These are phyloP conservation scores for Lethenteron reissneri DNA, from an alignment of 2,113 vertebrate species.

Conservation along the genomic window DNA sequence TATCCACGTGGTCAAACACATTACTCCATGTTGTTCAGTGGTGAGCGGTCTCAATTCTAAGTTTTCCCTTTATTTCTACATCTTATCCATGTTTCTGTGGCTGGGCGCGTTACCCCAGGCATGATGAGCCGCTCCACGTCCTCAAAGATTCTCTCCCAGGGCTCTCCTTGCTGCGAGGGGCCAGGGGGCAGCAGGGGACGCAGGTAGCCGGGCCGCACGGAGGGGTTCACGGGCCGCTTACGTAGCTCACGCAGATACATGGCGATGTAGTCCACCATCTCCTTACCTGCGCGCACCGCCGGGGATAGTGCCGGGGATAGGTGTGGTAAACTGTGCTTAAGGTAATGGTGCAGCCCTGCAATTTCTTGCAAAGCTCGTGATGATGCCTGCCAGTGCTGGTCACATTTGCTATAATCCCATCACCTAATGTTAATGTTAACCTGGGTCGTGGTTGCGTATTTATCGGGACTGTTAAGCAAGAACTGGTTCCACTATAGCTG, in stretches of 20 bases:
- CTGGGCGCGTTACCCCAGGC: constrained; percentile 51
- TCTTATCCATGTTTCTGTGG: not conserved
- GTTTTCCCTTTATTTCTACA: constrained; percentile 8
- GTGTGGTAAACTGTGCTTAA: too few species aligned
- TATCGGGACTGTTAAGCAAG: too few species aligned
- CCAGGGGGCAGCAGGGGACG: constrained; percentile 47
- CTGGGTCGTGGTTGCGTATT: too few species aligned
- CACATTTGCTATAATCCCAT: too few species aligned
- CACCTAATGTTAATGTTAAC: too few species aligned
- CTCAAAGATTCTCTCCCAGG: constrained; percentile 62
- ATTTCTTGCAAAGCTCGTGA: too few species aligned
- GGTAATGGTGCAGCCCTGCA: too few species aligned
- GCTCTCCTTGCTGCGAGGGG: constrained; percentile 40
- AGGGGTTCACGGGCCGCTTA: constrained; percentile 50
- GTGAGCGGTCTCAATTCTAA: too few species aligned
- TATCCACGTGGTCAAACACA: not conserved
- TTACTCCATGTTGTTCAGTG: too few species aligned
- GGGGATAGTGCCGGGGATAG: too few species aligned
- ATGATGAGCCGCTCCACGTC: constrained; percentile 80
- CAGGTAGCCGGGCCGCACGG: constrained; percentile 75
- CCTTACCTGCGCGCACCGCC: constrained; percentile 31
- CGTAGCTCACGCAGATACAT: constrained; percentile 53
- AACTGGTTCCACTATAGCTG: too few species aligned
- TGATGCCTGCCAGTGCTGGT: too few species aligned
- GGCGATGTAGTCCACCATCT: constrained; percentile 82